phyloP scores from a whole-genome alignment of 2,888 invertebrate genomes.

The Cheiracanthium punctorium region DNA sequence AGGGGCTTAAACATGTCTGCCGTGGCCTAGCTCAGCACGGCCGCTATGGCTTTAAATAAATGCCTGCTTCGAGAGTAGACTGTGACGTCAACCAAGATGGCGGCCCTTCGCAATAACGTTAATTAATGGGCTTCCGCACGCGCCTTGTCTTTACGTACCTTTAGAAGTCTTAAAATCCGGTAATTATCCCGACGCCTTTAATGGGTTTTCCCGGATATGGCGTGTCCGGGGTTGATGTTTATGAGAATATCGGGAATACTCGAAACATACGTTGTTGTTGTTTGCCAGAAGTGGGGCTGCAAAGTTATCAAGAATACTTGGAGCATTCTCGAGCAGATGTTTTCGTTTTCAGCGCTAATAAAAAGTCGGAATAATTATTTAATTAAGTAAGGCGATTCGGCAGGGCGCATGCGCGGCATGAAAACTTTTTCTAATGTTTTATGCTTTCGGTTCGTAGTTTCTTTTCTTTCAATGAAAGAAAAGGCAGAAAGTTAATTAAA shows the following conservation, averaged over 20 bases:
- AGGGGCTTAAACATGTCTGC: constrained; percentile 31
- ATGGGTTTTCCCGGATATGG: constrained; percentile 57
- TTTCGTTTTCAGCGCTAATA: not conserved
- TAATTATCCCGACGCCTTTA: constrained; percentile 65
- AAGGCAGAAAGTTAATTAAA: too few species aligned
- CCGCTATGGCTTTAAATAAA: constrained; percentile 47
- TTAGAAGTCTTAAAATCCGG: constrained; percentile 67
- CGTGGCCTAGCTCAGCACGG: not conserved
- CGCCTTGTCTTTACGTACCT: constrained; percentile 65
- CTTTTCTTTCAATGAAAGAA: too few species aligned
- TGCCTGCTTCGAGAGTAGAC: constrained; percentile 58
- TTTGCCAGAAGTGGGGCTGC: not conserved
- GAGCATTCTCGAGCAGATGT: not conserved
- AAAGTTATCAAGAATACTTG: constrained; percentile 1
- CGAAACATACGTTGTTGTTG: constrained; percentile 5
- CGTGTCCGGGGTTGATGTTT: constrained; percentile 54
- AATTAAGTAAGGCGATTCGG: constrained; percentile 1
- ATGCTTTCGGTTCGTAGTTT: too few species aligned
- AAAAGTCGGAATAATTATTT: not conserved
- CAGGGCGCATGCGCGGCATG: too few species aligned
- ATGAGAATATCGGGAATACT: constrained; percentile 66
- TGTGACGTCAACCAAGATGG: constrained; percentile 67
- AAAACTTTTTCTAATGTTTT: too few species aligned
- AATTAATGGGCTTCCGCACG: constrained; percentile 64
- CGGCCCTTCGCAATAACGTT: constrained; percentile 66